Percentiles rank a stretch among this genome's conserved stretches.
phyloP scores from a whole-genome alignment of 2,797 vertebrate species.

The Clarias pachynema region DNA sequence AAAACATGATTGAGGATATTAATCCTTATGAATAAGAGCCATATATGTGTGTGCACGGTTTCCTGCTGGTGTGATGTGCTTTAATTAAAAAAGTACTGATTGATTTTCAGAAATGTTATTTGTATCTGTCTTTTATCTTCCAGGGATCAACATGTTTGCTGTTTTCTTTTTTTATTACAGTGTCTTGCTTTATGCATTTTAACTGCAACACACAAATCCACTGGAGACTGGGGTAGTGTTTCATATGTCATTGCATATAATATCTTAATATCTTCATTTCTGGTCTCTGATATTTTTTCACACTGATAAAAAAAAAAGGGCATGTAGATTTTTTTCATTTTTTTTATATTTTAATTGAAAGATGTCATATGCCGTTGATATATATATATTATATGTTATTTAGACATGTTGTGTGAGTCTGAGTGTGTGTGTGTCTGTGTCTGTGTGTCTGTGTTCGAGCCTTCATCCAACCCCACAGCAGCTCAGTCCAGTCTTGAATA shows the following conservation, averaged over 20 bases:
- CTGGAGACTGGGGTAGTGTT: neutral
- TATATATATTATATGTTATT: no score
- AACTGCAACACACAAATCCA: slow-evolving; percentile 3
- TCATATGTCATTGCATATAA: neutral
- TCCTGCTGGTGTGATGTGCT: slow-evolving; percentile 41
- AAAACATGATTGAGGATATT: slow-evolving; percentile 8
- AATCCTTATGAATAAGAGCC: slow-evolving; percentile 52
- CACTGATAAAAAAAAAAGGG: neutral
- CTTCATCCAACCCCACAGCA: slow-evolving; percentile 48
- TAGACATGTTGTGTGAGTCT: no score
- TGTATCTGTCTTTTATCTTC: slow-evolving; percentile 60
- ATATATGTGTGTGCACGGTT: slow-evolving; percentile 50
- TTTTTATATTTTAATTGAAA: neutral
- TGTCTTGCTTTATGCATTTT: slow-evolving; percentile 14
- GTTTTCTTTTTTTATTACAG: slow-evolving; percentile 19
- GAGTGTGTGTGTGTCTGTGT: no score
- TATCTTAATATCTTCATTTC: neutral
- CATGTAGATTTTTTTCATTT: neutral
- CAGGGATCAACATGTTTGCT: slow-evolving; percentile 59
- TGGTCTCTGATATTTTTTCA: neutral
- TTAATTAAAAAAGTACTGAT: slow-evolving; percentile 39
- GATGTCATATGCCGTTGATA: neutral
- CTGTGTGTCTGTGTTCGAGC: neutral
- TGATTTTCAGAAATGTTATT: slow-evolving; percentile 43
- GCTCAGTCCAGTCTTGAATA: slow-evolving; percentile 62